Conservation (phyloP, 2,797 vertebrate genomes). For the Rhinophrynus dorsalis region DNA sequence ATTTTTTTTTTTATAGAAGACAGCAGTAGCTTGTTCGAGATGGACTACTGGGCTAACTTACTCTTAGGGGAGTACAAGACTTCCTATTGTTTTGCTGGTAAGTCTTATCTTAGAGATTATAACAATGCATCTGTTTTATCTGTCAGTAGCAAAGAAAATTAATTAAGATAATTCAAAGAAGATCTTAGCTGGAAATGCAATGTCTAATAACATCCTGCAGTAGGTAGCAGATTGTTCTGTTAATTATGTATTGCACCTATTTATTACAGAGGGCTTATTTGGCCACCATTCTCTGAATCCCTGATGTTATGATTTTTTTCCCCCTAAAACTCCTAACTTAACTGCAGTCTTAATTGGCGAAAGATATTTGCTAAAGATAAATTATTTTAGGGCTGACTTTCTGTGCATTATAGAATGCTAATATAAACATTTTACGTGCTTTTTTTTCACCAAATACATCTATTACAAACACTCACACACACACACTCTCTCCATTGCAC, state of each 20-base stretch:
- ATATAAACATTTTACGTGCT: too few relatives aligned
- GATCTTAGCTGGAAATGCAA: conserved; percentile 22
- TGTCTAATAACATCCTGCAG: conserved; percentile 5
- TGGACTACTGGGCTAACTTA: conserved; percentile 2
- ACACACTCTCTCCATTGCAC: too few relatives aligned
- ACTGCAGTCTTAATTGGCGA: background rate
- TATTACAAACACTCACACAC: background rate
- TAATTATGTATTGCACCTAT: conserved; percentile 40
- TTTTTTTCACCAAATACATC: too few relatives aligned
- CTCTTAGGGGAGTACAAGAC: conserved; percentile 32
- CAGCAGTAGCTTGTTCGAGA: conserved; percentile 1
- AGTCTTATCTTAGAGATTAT: conserved; percentile 36
- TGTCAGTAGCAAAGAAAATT: conserved; percentile 17
- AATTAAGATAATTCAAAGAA: conserved; percentile 19
- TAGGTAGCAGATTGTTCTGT: background rate
- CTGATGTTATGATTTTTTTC: conserved; percentile 2
- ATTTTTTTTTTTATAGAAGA: too few relatives aligned
- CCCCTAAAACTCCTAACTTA: background rate
- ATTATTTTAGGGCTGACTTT: too few relatives aligned
- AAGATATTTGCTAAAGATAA: too few relatives aligned
- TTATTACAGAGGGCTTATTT: conserved; percentile 13
- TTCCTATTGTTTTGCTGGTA: conserved; percentile 31
- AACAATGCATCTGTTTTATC: conserved; percentile 29
- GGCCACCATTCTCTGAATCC: background rate
- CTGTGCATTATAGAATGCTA: too few relatives aligned